A percentile compares a stretch with the other conserved stretches of the same genome.
Conservation (phyloP, 2,888 invertebrate species). For the Tineola bisselliella region DNA sequence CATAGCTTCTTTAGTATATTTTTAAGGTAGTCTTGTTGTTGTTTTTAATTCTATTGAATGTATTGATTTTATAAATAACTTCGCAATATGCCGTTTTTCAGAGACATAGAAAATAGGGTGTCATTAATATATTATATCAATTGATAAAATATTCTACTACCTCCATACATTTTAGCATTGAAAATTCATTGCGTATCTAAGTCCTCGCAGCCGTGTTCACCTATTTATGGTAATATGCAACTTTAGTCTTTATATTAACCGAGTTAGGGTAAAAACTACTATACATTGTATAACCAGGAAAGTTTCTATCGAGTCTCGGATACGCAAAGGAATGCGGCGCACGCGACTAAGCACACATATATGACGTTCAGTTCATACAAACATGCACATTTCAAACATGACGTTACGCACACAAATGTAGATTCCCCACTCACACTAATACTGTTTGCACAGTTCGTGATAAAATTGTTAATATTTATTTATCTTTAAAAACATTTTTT, state of each 20-base stretch:
- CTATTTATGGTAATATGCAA: background rate
- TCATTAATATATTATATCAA: background rate
- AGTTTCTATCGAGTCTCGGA: background rate
- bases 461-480: slow-evolving; percentile 1
- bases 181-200: slow-evolving; percentile 5
- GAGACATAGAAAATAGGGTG: background rate
- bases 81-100: no score
- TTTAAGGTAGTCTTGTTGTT: no score
- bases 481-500: background rate
- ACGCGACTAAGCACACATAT: slow-evolving; percentile 9
- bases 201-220: background rate
- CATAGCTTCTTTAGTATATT: no score
- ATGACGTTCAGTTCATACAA: background rate
- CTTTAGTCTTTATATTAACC: background rate
- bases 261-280: background rate
- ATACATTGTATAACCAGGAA: background rate
- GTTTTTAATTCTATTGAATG: no score
- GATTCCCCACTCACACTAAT: background rate
- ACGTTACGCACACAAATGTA: background rate
- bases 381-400: background rate
- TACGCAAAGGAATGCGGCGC: slow-evolving; percentile 12
- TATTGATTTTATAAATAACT: no score
- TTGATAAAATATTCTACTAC: slow-evolving; percentile 5
- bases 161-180: slow-evolving; percentile 1
- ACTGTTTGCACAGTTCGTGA: background rate